Evolutionary conservation across 2,888 invertebrate genomes (phyloP), one percentile per base, ranked within the genome.

Genomic region (Sepiola atlantica): DNA sequence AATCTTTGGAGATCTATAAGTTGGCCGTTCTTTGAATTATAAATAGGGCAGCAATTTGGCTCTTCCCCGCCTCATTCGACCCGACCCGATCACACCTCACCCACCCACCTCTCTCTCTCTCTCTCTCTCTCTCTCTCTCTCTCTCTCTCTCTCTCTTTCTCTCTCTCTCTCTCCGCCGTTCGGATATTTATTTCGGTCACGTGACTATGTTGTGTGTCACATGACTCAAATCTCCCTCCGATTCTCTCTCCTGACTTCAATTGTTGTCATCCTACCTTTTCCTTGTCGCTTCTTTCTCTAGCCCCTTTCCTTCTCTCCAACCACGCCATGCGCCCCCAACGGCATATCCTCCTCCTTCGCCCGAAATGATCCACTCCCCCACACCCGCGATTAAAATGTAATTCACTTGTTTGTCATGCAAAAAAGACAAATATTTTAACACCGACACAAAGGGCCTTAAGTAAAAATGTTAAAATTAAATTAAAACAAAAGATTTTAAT

Each of bases 361-460:
- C 35, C 24, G 24, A 54, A 45, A 94, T 90, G 0, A 90, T 61
- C 45, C 45, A 35, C 0, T 77, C 90, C 54, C 28, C 24, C 2
- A 90, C n/a, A 94, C 32, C 54, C 45, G 21, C 45, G 35, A 57
- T 45, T n/a, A 55, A 91, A 94, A 57, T 35, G 20, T 61, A 32
- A 92, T 91, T 92, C 92, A 35, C 92, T 77, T 77, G 77, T 77
- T 77, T 77, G 77, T 77, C 77, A 77, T 77, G n/a, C 16, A 12
- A 32, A n/a, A 77, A 77, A 32, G 77, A 77, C 77, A 77, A 77
- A 77, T 77, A n/a, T 77, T 77, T 77, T 77, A n/a, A 32, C 77
- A 77, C 77, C n/a, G 16, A n/a, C 77, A 77, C 77, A n/a, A 77
- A 77, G 77, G n/a, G 32, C 77, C 32, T 77, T 77, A 77, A 14